Evolutionary conservation across 2,113 vertebrate species (phyloP), one percentile per base, ranked within the genome.

Genomic region (Hippocampus comes): DNA sequence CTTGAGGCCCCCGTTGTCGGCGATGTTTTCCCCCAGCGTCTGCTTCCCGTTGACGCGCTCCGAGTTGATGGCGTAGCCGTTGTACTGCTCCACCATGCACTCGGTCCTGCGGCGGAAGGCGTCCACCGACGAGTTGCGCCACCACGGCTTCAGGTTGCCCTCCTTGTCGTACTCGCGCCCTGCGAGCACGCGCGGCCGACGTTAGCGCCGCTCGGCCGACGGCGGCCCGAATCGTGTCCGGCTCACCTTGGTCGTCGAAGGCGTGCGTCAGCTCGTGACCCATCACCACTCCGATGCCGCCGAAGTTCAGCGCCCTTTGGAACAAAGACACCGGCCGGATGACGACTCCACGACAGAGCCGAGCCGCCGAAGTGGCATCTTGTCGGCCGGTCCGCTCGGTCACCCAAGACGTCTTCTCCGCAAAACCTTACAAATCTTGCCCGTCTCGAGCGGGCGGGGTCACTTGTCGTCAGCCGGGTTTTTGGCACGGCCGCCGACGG

Each of bases 231-330:
- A 21, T 21, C 0, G 21, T 4, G 25, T 12, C 2, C 23, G 38
- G 78, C 94, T 88, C 89, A 99, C 97, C 97, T 94, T 99, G 97
- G 87, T 99, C 97, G 48, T 99, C 97, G 11, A 99, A 99, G 0
- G 97, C 97, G 0, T 99, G 97, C 1, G 97, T 99, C 82, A 99
- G 89, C 85, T 99, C 97, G 0, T 99, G 97, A 53, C 97, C 97
- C 97, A 99, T 99, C 84, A 98, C 97, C 61, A 99, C 97, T 0
- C 97, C 97, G 0, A 99, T 98, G 23, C 97, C 97, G 0, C 97
- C 97, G 0, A 99, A 99, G 92, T 99, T 99, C 78, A 99, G 86
- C 5, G 96, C 95, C 91, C 97, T 99, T 82, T 43, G 77, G 77
- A 27, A 83, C 23, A 74, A 11, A 57, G 14, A 71, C 15, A 60